Evolutionary conservation across 2,888 invertebrate species (phyloP).

Genomic region (Tetramorium bicarinatum): DNA sequence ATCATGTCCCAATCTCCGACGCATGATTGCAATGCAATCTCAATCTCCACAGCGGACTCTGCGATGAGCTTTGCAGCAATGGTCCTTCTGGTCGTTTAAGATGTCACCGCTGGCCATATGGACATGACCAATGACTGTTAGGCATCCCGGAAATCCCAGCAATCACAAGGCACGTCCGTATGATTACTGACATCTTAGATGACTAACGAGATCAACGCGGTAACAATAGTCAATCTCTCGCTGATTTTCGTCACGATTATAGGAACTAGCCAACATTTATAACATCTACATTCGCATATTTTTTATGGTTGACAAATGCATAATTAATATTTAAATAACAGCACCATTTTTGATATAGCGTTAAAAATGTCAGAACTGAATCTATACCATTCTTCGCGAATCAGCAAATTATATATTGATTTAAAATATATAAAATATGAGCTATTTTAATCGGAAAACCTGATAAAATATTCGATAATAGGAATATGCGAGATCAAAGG

Average conservation of each 20-base stretch:
- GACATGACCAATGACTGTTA: slow-evolving; percentile 22
- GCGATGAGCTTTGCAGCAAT: background rate
- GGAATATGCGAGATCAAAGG: background rate
- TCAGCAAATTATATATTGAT: background rate
- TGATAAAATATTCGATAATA: background rate
- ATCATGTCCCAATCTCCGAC: slow-evolving; percentile 19
- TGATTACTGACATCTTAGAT: slow-evolving; percentile 21
- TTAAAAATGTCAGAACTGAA: background rate
- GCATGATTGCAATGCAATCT: slow-evolving; percentile 39
- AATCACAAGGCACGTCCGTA: slow-evolving; percentile 1
- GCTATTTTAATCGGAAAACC: background rate
- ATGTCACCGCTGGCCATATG: slow-evolving; percentile 26
- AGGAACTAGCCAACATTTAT: background rate
- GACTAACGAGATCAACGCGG: background rate
- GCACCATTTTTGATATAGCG: no score
- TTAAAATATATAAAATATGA: background rate
- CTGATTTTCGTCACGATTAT: background rate
- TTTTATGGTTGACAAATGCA: background rate
- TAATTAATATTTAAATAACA: background rate
- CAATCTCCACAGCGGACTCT: slow-evolving; percentile 2
- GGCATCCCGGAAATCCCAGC: slow-evolving; percentile 20
- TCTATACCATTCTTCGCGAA: background rate
- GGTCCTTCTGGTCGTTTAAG: slow-evolving; percentile 21
- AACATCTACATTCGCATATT: background rate
- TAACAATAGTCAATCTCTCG: background rate